Base-by-base conservation (phyloP, 64 coral and sea anemone species). In the Trachythela sp. region DNA sequence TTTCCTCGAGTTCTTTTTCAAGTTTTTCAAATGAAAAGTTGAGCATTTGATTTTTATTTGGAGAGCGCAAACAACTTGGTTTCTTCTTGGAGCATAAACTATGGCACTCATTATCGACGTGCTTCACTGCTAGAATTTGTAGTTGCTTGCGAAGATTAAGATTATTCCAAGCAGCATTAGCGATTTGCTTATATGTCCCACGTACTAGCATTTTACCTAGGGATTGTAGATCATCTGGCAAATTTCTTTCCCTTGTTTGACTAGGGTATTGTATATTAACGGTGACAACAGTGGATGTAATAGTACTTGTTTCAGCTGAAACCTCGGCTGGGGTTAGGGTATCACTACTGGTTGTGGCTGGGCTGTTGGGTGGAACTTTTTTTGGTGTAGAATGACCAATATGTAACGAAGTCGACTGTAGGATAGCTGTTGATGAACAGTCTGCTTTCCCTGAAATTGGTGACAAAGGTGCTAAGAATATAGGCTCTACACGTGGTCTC, bases 121-220 rank as follows among this genome's bases (percentile, higher is more conserved):
- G 48, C 13, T 92, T 38, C 31, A 85, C 45, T 33, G 39, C 87
- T 30, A 92, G 35, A 32, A 88, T 76, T 34, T 88, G 85, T 17
- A 92, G 38, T 50, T 92, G 86, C 41, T 83, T 92, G 22, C 35
- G 88, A 39, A 92, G 48, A 33, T 49, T 70, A 52, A 36, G 70
- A 39, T 89, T 86, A 32, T 40, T 86, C 90, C 85, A 91, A 13
- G 70, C 90, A 49, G 90, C 59, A 39, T 70, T 67, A 6, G 89
- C 91, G 45, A 92, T 92, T 54, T 92, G 91, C 70, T 88, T 92
- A 75, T 92, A 92, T 24, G 86, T 88, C 32, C 91, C 91, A 15
- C 86, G 54, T n/a, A 85, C 71, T 40, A 92, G 52, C 91, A 88
- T 92, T 59, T 92, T 92, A 37, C 91, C 91, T n/a, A 92, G 86